phyloP scores from a whole-genome alignment of 2,113 vertebrate species.

The Cryptotis parvus region DNA sequence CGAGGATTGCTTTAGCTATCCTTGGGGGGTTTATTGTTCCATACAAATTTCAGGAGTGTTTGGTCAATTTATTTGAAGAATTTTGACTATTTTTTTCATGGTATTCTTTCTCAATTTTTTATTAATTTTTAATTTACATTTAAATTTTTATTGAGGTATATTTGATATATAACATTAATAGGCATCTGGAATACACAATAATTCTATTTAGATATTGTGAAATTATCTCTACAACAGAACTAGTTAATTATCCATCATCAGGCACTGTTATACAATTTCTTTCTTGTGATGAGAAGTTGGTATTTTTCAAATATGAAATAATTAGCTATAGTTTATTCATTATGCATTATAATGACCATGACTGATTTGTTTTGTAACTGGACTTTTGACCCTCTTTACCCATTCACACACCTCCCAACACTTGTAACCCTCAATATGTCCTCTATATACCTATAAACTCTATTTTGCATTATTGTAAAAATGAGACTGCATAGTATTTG shows the following conservation, averaged over 20 bases:
- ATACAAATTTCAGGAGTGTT: no score
- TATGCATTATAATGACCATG: not conserved
- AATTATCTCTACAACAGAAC: no score
- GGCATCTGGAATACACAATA: not conserved
- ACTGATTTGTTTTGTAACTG: not conserved
- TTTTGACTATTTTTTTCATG: constrained; percentile 25
- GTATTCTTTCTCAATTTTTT: not conserved
- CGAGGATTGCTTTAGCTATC: no score
- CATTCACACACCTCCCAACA: not conserved
- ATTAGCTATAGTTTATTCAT: not conserved
- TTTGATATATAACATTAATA: not conserved
- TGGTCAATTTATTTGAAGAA: no score
- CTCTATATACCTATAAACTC: not conserved
- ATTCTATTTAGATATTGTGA: not conserved
- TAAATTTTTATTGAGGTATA: not conserved
- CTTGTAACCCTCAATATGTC: not conserved
- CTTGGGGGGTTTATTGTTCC: no score
- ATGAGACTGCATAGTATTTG: not conserved
- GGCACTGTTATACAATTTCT: not conserved
- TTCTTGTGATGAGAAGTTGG: not conserved
- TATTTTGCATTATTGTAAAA: not conserved
- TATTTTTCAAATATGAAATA: not conserved
- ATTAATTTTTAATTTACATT: constrained; percentile 27
- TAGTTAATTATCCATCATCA: no score
- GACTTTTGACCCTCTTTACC: not conserved